phyloP scores from a whole-genome alignment of 2,113 vertebrate species.

The Parus major region DNA sequence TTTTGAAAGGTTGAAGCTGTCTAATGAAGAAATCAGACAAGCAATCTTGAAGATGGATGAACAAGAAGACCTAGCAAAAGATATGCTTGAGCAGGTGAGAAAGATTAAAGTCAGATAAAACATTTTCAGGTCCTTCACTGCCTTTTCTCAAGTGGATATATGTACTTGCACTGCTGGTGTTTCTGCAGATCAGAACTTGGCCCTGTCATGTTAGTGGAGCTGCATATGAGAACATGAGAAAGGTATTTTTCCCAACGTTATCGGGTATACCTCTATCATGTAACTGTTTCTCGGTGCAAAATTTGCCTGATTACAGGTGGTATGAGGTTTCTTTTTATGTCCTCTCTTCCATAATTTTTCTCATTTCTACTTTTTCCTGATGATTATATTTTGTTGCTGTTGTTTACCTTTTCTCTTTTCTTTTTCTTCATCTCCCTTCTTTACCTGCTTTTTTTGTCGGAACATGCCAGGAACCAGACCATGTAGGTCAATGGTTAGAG shows the following conservation, averaged over 20 bases:
- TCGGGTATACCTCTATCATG: not conserved
- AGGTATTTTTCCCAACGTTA: not conserved
- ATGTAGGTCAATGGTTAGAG: not conserved
- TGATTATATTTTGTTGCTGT: not conserved
- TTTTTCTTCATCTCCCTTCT: not conserved
- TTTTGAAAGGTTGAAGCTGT: constrained; percentile 88
- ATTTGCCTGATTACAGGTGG: not conserved
- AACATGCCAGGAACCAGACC: not conserved
- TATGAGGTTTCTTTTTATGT: not conserved
- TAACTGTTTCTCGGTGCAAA: not conserved
- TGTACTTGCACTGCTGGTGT: not conserved
- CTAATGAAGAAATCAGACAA: constrained; percentile 93
- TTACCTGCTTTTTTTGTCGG: not conserved
- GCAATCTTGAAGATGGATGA: constrained; percentile 97
- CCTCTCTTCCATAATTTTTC: not conserved
- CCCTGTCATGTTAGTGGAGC: not conserved
- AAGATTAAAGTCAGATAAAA: not conserved
- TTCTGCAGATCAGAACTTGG: not conserved
- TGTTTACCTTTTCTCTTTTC: not conserved
- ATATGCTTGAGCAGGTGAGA: constrained; percentile 96
- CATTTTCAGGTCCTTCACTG: not conserved
- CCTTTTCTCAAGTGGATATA: not conserved
- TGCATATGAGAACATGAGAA: not conserved
- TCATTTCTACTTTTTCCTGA: not conserved
- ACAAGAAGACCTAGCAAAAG: constrained; percentile 94